These are phyloP conservation scores for Fregata magnificens DNA, from an alignment of 2,113 vertebrate species.

Conservation along the genomic window DNA sequence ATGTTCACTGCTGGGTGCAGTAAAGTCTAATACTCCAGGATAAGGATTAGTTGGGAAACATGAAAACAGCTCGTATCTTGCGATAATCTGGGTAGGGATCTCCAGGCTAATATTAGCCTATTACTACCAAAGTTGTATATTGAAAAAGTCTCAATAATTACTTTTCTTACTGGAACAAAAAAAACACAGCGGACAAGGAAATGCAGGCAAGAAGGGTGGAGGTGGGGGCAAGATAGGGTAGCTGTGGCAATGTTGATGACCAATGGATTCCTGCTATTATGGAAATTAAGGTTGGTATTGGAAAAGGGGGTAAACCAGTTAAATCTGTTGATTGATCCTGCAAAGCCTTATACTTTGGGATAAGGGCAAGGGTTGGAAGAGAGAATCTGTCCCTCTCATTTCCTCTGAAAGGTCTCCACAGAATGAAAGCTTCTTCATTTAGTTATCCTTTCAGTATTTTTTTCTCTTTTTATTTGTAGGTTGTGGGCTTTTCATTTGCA, in stretches of 20 bases:
- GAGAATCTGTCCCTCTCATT: not conserved
- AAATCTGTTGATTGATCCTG: not conserved
- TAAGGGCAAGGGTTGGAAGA: not conserved
- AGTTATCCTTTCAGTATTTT: not conserved
- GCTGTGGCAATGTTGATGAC: not conserved
- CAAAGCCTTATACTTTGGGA: not conserved
- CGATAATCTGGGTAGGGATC: not conserved
- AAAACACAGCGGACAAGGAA: not conserved
- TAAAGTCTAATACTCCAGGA: not conserved
- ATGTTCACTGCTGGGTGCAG: not conserved
- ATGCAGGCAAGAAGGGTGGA: not conserved
- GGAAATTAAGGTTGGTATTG: not conserved
- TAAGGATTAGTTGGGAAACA: fast-evolving
- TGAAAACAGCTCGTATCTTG: not conserved
- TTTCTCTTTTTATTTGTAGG: not conserved
- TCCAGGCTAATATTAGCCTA: not conserved
- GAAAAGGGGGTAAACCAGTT: not conserved
- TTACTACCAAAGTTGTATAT: not conserved
- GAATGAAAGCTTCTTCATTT: not conserved
- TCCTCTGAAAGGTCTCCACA: not conserved
- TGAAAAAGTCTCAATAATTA: not conserved
- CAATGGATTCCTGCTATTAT: not conserved
- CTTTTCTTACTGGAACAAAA: not conserved
- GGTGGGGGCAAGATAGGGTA: not conserved
- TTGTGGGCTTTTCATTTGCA: not conserved